Base-by-base conservation (phyloP, 2,888 invertebrate genomes). In the Antheraea assamensis region DNA sequence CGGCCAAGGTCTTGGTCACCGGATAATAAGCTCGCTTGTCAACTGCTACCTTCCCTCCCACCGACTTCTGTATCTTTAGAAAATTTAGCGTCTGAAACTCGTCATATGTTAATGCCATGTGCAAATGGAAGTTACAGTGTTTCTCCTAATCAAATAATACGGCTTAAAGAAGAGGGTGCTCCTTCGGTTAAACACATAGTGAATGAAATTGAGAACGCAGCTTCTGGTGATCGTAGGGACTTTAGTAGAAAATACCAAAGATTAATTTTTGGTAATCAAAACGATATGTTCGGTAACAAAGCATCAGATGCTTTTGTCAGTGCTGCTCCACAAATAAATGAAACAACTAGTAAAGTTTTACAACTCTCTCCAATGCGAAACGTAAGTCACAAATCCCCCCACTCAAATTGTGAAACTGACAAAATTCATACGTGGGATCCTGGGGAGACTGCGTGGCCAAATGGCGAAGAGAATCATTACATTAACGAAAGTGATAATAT, bases 101-200 rank as follows among this genome's bases (percentile, higher is more conserved):
- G 97, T 70, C 97, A 98, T 88, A 96, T 97, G 87, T 95, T 98
- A 78, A 97, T 98, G 96, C 97, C 98, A 2, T 98, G 97, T 87
- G 97, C 97, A 82, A 97, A 97, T 89, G 98, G 98, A 58, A 97
- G 97, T 80, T 98, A 98, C 91, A 98, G 98, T 88, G 98, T 98
- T 47, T 98, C 98, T 70, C 98, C 98, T 82, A 98, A 98, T 90
- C 97, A 98, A 95, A 98, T 98, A 83, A 96, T 98, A 77, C 96
- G 98, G 82, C 95, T 98, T 79, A 97, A 97, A 79, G 96, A 96
- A 79, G 95, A 96, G 77, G 95, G 95, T 73, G 92, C 94, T 71
- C 94, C 95, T 35, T 96, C 96, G 35, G 97, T 97, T 74, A 96
- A 96, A 81, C 96, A 96, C 80, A 95, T 97, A 80, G 96, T 97